These are phyloP conservation scores for Drosophila melanosoma DNA, from an alignment of 2,888 invertebrate species.

Conservation along the genomic window DNA sequence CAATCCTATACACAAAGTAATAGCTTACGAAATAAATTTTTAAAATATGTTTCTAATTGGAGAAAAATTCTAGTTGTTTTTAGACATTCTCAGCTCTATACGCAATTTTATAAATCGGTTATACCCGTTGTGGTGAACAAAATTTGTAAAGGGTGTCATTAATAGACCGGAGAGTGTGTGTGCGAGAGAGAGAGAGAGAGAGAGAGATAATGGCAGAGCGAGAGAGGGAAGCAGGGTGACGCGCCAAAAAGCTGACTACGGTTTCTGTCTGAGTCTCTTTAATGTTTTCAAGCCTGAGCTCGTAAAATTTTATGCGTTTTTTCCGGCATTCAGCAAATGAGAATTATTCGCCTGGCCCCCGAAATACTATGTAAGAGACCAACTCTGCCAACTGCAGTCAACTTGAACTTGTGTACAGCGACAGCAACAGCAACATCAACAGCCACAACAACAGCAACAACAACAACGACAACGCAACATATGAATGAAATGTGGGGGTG, in stretches of 20 bases:
- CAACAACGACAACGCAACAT: conserved; percentile 27
- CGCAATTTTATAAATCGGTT: neutral
- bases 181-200: neutral
- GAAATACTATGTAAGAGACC: conserved; percentile 29
- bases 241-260: conserved; percentile 77
- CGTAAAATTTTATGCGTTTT: conserved; percentile 85
- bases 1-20: neutral
- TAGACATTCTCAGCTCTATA: neutral
- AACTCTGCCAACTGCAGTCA: conserved; percentile 73
- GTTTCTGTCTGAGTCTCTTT: conserved; percentile 72
- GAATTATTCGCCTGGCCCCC: conserved; percentile 69
- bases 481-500: conserved; percentile 32
- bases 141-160: conserved; percentile 21
- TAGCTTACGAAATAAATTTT: neutral
- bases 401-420: conserved; percentile 76
- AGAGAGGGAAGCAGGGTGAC: conserved; percentile 26
- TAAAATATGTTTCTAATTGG: neutral
- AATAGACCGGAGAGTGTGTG: conserved; percentile 27
- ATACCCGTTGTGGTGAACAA: neutral
- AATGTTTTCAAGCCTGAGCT: conserved; percentile 78
- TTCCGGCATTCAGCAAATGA: conserved; percentile 81
- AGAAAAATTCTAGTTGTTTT: neutral
- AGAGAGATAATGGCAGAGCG: conserved; percentile 5
- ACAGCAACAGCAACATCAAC: conserved; percentile 19
- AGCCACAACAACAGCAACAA: conserved; percentile 30